Conservation (phyloP, 1,140 invertebrate species). For the Euura lappo region DNA sequence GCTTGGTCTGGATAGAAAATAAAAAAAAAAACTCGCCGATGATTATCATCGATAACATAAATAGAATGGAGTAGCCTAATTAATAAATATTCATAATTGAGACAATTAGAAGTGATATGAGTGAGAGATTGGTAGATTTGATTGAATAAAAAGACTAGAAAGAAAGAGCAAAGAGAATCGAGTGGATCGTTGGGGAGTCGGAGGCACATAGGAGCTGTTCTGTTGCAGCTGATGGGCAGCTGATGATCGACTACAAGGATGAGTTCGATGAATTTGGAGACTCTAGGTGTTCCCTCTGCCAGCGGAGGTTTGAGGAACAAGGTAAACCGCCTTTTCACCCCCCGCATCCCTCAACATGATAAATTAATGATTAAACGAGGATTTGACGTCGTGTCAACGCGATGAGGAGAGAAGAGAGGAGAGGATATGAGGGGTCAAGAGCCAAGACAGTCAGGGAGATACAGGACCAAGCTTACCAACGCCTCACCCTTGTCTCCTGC, state of each 20-base stretch:
- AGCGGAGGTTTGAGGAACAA: constrained; percentile 78
- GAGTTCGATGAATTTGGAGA: constrained; percentile 64
- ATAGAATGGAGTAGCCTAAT: constrained; percentile 6
- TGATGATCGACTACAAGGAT: constrained; percentile 66
- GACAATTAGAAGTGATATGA: constrained; percentile 6
- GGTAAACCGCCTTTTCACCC: constrained; percentile 60
- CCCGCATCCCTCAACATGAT: not conserved
- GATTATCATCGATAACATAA: not conserved
- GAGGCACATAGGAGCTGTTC: constrained; percentile 55
- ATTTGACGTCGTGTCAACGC: not conserved
- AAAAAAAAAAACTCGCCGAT: constrained; percentile 11
- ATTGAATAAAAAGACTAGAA: constrained; percentile 10
- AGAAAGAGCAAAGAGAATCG: constrained; percentile 26
- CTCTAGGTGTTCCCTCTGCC: constrained; percentile 72
- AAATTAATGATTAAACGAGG: not conserved
- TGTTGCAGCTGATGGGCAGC: constrained; percentile 72
- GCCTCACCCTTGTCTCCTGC: constrained; percentile 30
- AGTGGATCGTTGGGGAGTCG: constrained; percentile 42
- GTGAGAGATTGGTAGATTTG: constrained; percentile 19
- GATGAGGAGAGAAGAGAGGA: not conserved
- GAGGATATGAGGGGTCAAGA: constrained; percentile 12
- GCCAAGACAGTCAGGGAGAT: constrained; percentile 34
- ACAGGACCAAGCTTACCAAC: constrained; percentile 59
- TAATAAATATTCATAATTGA: constrained; percentile 8
- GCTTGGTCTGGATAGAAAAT: constrained; percentile 39